Base-by-base conservation (phyloP, 2,113 vertebrate species). In the Amia ocellicauda region DNA sequence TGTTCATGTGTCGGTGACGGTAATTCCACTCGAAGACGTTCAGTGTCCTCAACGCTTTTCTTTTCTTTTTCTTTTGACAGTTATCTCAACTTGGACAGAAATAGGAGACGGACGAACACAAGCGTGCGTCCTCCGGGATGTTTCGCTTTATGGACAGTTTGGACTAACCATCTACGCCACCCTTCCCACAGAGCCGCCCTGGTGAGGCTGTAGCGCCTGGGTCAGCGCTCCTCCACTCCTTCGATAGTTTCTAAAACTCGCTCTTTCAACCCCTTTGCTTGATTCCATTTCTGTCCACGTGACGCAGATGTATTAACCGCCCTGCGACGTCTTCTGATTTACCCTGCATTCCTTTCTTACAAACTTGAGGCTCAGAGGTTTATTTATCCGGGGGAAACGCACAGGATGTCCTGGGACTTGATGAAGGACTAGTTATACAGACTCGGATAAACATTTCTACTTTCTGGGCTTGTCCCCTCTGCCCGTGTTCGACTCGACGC, bases 11-110 rank as follows among this genome's bases (percentile, higher is more conserved):
- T n/a, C n/a, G n/a, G n/a, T n/a, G n/a, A n/a, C n/a, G n/a, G n/a
- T n/a, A n/a, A n/a, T n/a, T n/a, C n/a, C n/a, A n/a, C n/a, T n/a
- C 26, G 19, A 11, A 26, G 69, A 75, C 22, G 42, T 19, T 31
- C 20, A 28, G 20, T 54, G 56, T 7, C 3, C 16, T 3, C 19
- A 57, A 13, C 28, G 26, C 19, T 40, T 20, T 43, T 14, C 4
- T 62, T 50, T 69, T 56, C 5, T 75, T 26, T 79, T 49, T 74
- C 71, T 62, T 13, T 70, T 62, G 85, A 74, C 80, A 98, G 96
- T 89, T 98, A 58, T 94, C 96, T 58, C 92, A 92, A 4, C 93
- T 98, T 68, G 94, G 96, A 73, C 93, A 97, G 66, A 98, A 97
- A 77, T 96, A 87, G 27, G 41, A 81, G 4, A 10, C 3, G 58